phyloP scores from a whole-genome alignment of 53 echinoderm and acorn worm species.

The Echinarachnius parma region DNA sequence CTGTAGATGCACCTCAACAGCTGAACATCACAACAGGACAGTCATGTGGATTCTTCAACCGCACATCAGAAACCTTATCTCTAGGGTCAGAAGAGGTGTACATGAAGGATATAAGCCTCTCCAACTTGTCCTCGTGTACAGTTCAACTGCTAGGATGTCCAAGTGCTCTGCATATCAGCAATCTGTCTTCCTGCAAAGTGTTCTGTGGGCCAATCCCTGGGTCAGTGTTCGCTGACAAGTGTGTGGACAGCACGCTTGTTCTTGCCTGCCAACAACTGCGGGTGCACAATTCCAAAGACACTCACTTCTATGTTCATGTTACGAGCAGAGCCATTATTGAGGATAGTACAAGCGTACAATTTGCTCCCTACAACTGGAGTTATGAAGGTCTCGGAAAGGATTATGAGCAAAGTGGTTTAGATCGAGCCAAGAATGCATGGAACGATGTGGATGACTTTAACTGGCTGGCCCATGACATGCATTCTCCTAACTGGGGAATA shows the following conservation, averaged over 20 bases:
- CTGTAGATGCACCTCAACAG: slow-evolving; percentile 34
- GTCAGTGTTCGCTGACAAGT: slow-evolving; percentile 90
- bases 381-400: slow-evolving; percentile 66
- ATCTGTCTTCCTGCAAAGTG: slow-evolving; percentile 67
- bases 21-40: not conserved
- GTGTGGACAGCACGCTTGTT: slow-evolving; percentile 68
- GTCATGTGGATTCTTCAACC: slow-evolving; percentile 56
- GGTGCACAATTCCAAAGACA: slow-evolving; percentile 80
- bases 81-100: slow-evolving; percentile 55
- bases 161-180: slow-evolving; percentile 91
- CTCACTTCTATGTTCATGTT: slow-evolving; percentile 91
- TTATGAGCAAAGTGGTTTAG: slow-evolving; percentile 70
- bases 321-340: slow-evolving; percentile 97
- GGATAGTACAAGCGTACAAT: slow-evolving; percentile 72
- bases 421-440: slow-evolving; percentile 82
- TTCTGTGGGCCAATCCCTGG: slow-evolving; percentile 96
- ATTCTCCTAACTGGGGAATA: slow-evolving; percentile 86
- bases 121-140: slow-evolving; percentile 65
- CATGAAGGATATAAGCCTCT: slow-evolving; percentile 78
- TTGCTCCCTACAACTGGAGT: slow-evolving; percentile 94
- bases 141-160: slow-evolving; percentile 78
- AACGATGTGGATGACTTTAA: slow-evolving; percentile 99
- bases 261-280: slow-evolving; percentile 95
- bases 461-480: slow-evolving; percentile 95
- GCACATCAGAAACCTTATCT: slow-evolving; percentile 40